These are phyloP conservation scores for Champsocephalus gunnari DNA, from an alignment of 2,797 vertebrate species.

Conservation along the genomic window DNA sequence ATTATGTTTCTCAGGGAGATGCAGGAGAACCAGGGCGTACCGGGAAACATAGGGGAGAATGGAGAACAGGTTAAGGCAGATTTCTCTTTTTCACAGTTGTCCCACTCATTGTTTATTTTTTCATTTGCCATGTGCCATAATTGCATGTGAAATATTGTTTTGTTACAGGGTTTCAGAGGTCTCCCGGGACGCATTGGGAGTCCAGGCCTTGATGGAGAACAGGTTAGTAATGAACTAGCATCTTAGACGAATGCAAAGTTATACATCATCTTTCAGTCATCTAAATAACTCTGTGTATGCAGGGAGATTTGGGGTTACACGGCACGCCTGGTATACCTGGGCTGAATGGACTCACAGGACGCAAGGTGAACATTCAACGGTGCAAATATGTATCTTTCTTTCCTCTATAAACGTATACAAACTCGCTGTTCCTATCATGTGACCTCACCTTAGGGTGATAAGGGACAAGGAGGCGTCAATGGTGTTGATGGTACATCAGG, in stretches of 20 bases:
- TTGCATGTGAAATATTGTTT: background rate
- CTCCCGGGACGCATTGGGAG: conserved; percentile 84
- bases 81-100: background rate
- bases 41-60: conserved; percentile 84
- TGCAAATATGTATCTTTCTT: background rate
- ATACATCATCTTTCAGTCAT: background rate
- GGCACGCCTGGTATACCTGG: conserved; percentile 87
- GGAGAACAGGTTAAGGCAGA: conserved; percentile 86
- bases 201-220: conserved; percentile 82
- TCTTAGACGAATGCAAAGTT: background rate
- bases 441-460: conserved; percentile 82
- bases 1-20: conserved; percentile 80
- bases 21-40: conserved; percentile 85
- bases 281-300: conserved; percentile 8
- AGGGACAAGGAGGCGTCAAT: conserved; percentile 81
- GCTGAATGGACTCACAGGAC: conserved; percentile 79
- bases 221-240: conserved; percentile 71
- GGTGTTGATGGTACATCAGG: conserved; percentile 83
- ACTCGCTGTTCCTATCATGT: background rate
- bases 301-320: conserved; percentile 85
- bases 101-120: background rate
- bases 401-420: background rate
- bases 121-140: background rate
- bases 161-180: conserved; percentile 86
- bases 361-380: conserved; percentile 81